Conservation (phyloP, 53 echinoderm and acorn worm species). For the Pentamera pediparva region DNA sequence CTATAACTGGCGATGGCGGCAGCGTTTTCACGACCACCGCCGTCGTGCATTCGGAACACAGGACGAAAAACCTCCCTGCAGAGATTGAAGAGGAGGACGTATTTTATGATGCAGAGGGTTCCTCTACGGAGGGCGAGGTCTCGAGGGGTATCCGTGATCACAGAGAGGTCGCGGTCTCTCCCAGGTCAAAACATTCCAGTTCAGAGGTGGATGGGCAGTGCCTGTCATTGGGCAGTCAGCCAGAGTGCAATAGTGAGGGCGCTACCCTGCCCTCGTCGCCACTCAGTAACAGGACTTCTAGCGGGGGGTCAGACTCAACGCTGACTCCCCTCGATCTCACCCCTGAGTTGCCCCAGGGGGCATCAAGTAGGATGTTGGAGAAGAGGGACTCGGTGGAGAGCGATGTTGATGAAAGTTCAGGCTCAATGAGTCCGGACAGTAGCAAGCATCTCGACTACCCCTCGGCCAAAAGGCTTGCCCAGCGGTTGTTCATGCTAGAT, state of each 20-base stretch:
- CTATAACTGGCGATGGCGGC: background rate
- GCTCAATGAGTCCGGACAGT: slow-evolving; percentile 39
- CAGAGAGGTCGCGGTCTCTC: background rate
- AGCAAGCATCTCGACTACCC: slow-evolving; percentile 78
- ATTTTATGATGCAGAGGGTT: slow-evolving; percentile 15
- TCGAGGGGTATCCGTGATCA: background rate
- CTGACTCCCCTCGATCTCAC: too few species aligned
- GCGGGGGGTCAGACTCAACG: background rate
- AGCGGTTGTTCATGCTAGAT: slow-evolving; percentile 75
- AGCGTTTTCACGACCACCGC: slow-evolving; percentile 21
- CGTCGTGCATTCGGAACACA: slow-evolving; percentile 1
- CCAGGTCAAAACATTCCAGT: background rate
- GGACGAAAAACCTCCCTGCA: background rate
- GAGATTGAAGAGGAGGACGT: slow-evolving; percentile 13
- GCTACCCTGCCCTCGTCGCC: too few species aligned
- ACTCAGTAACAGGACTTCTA: too few species aligned
- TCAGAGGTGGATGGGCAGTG: slow-evolving; percentile 9
- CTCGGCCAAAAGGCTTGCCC: slow-evolving; percentile 86
- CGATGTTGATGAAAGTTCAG: background rate
- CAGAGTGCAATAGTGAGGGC: slow-evolving; percentile 21
- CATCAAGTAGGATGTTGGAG: too few species aligned
- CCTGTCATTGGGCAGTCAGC: background rate
- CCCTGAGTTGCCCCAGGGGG: too few species aligned
- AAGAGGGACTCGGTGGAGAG: background rate
- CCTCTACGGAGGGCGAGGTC: background rate